Evolutionary conservation across 2,888 invertebrate genomes (phyloP).

Genomic region (Drosophila leonis): DNA sequence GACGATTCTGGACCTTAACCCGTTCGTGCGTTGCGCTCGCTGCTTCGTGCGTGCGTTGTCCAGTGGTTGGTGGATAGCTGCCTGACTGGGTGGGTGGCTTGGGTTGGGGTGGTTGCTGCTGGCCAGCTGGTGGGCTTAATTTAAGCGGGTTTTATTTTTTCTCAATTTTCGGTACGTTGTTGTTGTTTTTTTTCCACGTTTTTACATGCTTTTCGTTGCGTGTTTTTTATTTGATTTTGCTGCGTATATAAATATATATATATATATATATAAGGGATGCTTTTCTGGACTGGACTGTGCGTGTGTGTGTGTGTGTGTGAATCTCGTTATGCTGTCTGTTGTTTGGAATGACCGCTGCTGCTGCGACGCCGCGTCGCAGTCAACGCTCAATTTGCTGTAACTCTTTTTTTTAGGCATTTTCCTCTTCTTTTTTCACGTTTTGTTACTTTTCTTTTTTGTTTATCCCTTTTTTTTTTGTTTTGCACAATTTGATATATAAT

Average conservation of each 20-base stretch:
- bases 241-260: constrained; percentile 43
- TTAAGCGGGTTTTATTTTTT: constrained; percentile 82
- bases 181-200: constrained; percentile 45
- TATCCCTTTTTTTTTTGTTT: constrained; percentile 22
- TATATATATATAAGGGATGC: constrained; percentile 51
- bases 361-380: constrained; percentile 60
- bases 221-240: constrained; percentile 77
- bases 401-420: constrained; percentile 53
- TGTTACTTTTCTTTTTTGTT: constrained; percentile 10
- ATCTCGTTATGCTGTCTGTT: constrained; percentile 80
- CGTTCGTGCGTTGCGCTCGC: constrained; percentile 69
- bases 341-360: constrained; percentile 74
- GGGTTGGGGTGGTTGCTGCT: constrained; percentile 20
- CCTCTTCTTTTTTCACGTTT: constrained; percentile 18
- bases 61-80: constrained; percentile 57
- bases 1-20: constrained; percentile 69
- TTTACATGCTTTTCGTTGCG: constrained; percentile 64
- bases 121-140: constrained; percentile 78
- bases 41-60: constrained; percentile 74
- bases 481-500: constrained; percentile 70
- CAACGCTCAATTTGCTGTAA: constrained; percentile 59
- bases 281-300: constrained; percentile 44
- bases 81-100: constrained; percentile 15
- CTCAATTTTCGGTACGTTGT: constrained; percentile 69
- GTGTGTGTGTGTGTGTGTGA: constrained; percentile 61